Evolutionary conservation across 2,888 invertebrate species (phyloP), one percentile per base, ranked within the genome.

Genomic region (Eubasilissa splendida): DNA sequence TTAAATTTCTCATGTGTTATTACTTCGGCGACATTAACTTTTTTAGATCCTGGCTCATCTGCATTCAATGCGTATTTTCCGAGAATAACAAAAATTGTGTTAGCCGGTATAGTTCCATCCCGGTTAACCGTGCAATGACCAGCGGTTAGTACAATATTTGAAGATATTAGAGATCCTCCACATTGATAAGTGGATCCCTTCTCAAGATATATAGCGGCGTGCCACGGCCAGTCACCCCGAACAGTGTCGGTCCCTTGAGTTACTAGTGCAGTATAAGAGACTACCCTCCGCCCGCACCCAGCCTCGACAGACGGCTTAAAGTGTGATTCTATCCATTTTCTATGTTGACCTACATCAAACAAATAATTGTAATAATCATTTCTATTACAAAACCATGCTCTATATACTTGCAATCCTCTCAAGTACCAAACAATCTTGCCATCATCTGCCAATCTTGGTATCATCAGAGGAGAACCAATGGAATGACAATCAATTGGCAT

Each of bases 201-300:
- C 42, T 77, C 74, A 11, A n/a, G 4, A 66, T 63, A 82, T 12
- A 82, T n/a, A 12, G 80, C 82, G 8, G 60, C 78, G 59, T 82
- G 82, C 82, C 82, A 82, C 12, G 82, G 82, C 78, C 78, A 82
- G 73, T 82, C 82, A 3, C 82, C 82, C 31, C 80, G 77, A 4
- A 50, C 2, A 11, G 80, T 59, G 10, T 59, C 53, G 4, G 31
- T 14, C 10, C 82, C 82, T 10, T 53, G 8, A 8, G 65, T 76
- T 11, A 82, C 75, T 14, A 82, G 63, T 33, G 63, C 8, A 0
- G 80, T 82, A 52, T 78, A 66, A 12, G 63, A 53, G 14, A 75
- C 70, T n/a, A 76, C 68, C 52, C 80, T 56, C 3, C 82, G 74
- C 12, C 82, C 82, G 33, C 82, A 82, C 11, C 70, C 71, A n/a